Evolutionary conservation across 2,113 vertebrate genomes (phyloP).

Genomic region (Todiramphus chloris): DNA sequence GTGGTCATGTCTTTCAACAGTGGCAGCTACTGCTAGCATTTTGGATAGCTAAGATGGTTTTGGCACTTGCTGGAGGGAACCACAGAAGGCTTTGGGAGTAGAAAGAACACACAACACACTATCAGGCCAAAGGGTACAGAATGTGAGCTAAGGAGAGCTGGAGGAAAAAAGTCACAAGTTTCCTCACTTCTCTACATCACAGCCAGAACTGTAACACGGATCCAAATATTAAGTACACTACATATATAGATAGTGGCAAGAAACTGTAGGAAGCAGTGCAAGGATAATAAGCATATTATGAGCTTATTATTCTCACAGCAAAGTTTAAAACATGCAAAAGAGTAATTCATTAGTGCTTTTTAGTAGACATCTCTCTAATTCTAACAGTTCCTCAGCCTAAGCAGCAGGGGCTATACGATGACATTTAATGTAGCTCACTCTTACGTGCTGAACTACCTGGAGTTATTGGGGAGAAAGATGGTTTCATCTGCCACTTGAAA

Average conservation of each 20-base stretch:
- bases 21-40: background rate
- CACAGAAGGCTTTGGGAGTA: background rate
- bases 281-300: background rate
- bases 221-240: background rate
- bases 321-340: background rate
- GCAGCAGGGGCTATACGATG: background rate
- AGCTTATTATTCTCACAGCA: background rate
- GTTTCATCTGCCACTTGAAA: background rate
- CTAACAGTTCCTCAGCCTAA: background rate
- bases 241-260: background rate
- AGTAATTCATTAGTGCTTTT: background rate
- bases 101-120: background rate
- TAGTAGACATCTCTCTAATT: background rate
- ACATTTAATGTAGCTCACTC: background rate
- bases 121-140: background rate
- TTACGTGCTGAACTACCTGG: background rate
- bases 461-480: background rate
- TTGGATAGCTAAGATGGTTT: background rate
- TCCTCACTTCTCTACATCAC: background rate
- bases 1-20: background rate
- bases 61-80: background rate
- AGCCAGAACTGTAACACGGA: background rate
- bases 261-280: background rate
- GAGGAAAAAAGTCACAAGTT: fast-evolving
- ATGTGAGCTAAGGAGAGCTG: background rate